phyloP scores from a whole-genome alignment of 2,113 vertebrate species.

The Calonectris borealis region DNA sequence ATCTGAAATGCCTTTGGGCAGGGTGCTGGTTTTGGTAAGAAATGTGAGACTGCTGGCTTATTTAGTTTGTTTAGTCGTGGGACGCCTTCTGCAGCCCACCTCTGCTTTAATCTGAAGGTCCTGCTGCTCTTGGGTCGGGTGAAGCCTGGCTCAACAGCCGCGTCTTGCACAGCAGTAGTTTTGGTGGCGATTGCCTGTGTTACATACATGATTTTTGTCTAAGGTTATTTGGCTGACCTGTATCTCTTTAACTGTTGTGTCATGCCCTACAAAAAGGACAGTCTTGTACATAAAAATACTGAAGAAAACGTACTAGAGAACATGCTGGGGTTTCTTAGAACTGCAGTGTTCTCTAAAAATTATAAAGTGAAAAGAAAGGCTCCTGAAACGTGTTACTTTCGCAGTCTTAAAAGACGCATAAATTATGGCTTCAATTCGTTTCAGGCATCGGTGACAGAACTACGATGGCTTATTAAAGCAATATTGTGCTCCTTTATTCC shows the following conservation, averaged over 20 bases:
- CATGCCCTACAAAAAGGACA: not conserved
- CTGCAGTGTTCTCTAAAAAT: not conserved
- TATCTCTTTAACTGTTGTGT: not conserved
- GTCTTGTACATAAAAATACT: not conserved
- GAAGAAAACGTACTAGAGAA: not conserved
- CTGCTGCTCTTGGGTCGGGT: rapidly evolving
- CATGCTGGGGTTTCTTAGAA: not conserved
- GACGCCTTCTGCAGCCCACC: not conserved
- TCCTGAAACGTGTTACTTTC: not conserved
- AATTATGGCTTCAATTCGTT: not conserved
- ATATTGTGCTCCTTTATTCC: not conserved
- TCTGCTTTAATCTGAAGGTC: not conserved
- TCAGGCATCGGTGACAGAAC: not conserved
- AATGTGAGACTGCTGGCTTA: not conserved
- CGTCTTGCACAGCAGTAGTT: not conserved
- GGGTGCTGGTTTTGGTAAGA: not conserved
- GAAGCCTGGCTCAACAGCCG: not conserved
- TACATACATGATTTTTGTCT: not conserved
- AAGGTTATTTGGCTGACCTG: not conserved
- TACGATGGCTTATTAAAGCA: not conserved
- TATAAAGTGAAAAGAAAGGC: not conserved
- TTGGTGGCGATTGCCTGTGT: not conserved
- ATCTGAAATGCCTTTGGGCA: not conserved
- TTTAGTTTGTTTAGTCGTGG: not conserved
- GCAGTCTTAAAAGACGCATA: not conserved